These are phyloP conservation scores for Eleutherodactylus coqui DNA, from an alignment of 2,797 vertebrate genomes.

Conservation along the genomic window DNA sequence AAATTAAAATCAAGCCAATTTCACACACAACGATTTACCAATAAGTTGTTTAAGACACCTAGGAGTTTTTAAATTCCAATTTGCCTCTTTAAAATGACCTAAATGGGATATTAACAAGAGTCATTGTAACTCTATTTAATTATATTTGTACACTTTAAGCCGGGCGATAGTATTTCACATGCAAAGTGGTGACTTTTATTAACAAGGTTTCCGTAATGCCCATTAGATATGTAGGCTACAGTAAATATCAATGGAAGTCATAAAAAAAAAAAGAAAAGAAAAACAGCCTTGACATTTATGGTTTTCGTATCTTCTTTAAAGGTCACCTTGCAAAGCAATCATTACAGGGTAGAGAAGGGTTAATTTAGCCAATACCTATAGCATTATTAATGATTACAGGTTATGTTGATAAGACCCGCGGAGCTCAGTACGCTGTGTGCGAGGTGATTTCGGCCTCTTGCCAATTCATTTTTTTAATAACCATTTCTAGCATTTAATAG, in stretches of 20 bases:
- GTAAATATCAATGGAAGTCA: slow-evolving; percentile 56
- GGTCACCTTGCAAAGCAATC: slow-evolving; percentile 24
- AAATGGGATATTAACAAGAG: not conserved
- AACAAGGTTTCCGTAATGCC: slow-evolving; percentile 33
- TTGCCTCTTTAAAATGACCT: not conserved
- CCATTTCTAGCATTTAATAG: slow-evolving; percentile 50
- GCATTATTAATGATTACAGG: slow-evolving; percentile 46
- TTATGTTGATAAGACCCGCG: slow-evolving; percentile 43
- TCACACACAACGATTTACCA: no score
- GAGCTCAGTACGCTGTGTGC: slow-evolving; percentile 18
- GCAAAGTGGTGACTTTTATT: slow-evolving; percentile 51
- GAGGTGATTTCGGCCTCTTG: slow-evolving; percentile 26
- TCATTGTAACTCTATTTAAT: not conserved
- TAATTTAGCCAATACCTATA: slow-evolving; percentile 46
- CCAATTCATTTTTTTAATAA: slow-evolving; percentile 58
- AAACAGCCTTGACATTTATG: slow-evolving; percentile 42
- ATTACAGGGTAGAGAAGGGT: slow-evolving; percentile 23
- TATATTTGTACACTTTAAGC: not conserved
- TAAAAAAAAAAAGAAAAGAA: slow-evolving; percentile 14
- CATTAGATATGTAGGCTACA: slow-evolving; percentile 20
- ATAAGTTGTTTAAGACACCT: not conserved
- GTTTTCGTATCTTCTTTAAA: slow-evolving; percentile 40
- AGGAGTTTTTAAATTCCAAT: not conserved
- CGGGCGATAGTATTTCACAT: slow-evolving; percentile 22
- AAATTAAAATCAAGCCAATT: no score